Evolutionary conservation across 2,888 invertebrate genomes (phyloP).

Genomic region (Dynastes tityus): DNA sequence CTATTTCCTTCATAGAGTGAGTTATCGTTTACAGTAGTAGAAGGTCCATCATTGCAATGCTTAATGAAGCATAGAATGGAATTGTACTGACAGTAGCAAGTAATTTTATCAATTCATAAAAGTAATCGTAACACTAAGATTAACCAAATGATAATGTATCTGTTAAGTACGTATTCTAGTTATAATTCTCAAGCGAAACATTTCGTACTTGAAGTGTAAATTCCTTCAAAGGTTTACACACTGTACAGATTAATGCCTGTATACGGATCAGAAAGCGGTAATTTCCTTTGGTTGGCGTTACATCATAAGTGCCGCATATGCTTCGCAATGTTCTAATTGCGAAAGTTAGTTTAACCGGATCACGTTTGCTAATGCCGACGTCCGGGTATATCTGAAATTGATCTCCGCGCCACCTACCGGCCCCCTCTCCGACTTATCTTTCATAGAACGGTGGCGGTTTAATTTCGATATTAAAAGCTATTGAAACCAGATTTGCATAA

Average conservation of each 20-base stretch:
- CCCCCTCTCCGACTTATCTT: conserved; percentile 10
- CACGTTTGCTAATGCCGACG: conserved; percentile 14
- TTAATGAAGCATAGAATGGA: no score
- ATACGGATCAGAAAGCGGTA: neutral
- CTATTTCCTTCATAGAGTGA: no score
- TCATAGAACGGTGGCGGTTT: neutral
- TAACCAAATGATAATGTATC: neutral
- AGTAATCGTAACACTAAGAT: no score
- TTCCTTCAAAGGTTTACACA: neutral
- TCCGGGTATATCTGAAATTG: conserved; percentile 41
- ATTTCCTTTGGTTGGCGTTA: neutral
- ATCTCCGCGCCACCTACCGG: conserved; percentile 20
- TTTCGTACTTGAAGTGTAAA: neutral
- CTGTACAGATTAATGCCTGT: neutral
- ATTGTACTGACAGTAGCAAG: no score
- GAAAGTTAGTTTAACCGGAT: conserved; percentile 24
- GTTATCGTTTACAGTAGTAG: no score
- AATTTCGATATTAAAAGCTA: conserved; percentile 44
- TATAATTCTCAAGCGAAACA: conserved; percentile 5
- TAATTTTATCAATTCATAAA: no score
- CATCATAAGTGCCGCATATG: conserved; percentile 3
- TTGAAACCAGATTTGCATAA: conserved; percentile 43
- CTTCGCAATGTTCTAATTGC: conserved; percentile 32
- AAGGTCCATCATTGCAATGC: no score
- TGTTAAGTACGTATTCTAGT: neutral